Evolutionary conservation across 2,113 vertebrate genomes (phyloP), one percentile per base, ranked within the genome.

Genomic region (Campylomormyrus numenius): DNA sequence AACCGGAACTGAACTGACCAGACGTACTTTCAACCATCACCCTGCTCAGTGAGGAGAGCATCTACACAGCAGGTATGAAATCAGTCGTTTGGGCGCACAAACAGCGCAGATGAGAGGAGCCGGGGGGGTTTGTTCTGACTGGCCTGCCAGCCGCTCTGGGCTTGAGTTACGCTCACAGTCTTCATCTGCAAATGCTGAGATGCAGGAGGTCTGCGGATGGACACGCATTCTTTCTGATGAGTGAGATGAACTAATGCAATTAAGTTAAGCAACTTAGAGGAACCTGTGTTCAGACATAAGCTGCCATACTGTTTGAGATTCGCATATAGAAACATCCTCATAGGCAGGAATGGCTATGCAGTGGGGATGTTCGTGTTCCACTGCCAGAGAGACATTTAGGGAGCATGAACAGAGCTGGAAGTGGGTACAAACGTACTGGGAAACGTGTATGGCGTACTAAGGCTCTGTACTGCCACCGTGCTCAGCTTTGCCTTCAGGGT

Each of bases 401-500:
- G 74, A 80, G 74, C 17, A 8, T 42, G 35, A 80, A 77, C 31
- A 39, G 31, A 77, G 62, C 15, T 77, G 31, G 70, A 39, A 42
- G 13, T 8, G 17, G 74, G 35, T 7, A 19, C 6, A 17, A 15
- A 17, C 2, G 15, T 42, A 19, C 5, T 7, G 31, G 0, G 3
- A 0, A 42, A 80, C 74, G 31, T 8, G 13, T 19, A 8, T 6
- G 74, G 15, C 31, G 5, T 42, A 35, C 35, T 31, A 1, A 70
- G 62, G 27, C 10, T 27, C 9, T 19, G n/a, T 45, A 45, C 5
- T 21, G 77, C 39, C 10, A 8, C 7, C 7, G 0, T 27, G 6
- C 77, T 19, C 5, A 17, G 31, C 9, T 19, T 84, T 48, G 9
- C 39, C 88, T 31, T 42, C 13, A 92, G 94, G 95, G 93, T 92